A percentile compares a stretch with the other conserved stretches of the same genome.
Evolutionary conservation across 2,888 invertebrate species (phyloP).

Genomic region (Trichopoda pennipes): DNA sequence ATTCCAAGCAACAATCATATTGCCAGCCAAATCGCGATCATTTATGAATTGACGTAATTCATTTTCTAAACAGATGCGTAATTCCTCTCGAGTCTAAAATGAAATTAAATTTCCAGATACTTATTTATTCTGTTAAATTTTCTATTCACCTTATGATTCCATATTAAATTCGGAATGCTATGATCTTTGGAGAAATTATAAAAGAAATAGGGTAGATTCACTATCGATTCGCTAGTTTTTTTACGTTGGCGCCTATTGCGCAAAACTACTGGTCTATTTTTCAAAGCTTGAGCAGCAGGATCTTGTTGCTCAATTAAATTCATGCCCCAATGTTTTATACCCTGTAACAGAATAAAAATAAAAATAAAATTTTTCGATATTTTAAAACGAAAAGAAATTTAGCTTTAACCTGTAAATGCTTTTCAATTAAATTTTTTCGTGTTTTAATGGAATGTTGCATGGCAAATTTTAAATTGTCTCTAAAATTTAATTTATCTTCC

Average conservation of each 20-base stretch:
- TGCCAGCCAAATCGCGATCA: slow-evolving; percentile 93
- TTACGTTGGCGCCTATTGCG: slow-evolving; percentile 89
- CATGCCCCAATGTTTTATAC: slow-evolving; percentile 86
- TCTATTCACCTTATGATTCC: slow-evolving; percentile 95
- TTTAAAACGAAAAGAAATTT: background rate
- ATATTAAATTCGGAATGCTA: slow-evolving; percentile 96
- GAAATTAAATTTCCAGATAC: background rate
- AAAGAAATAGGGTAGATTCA: slow-evolving; percentile 90
- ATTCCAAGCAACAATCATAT: slow-evolving; percentile 96
- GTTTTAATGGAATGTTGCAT: slow-evolving; percentile 88
- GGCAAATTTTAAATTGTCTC: slow-evolving; percentile 97
- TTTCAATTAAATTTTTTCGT: slow-evolving; percentile 89
- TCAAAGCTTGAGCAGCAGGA: slow-evolving; percentile 78
- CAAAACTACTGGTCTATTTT: slow-evolving; percentile 92
- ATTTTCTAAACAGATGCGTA: slow-evolving; percentile 94
- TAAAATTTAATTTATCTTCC: slow-evolving; percentile 87
- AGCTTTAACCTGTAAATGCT: slow-evolving; percentile 87
- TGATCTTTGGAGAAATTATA: slow-evolving; percentile 97
- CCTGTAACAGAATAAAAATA: slow-evolving; percentile 69
- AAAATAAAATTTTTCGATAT: background rate
- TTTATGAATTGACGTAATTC: slow-evolving; percentile 94
- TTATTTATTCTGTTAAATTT: too few species aligned
- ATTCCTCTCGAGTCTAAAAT: slow-evolving; percentile 93
- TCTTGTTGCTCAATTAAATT: slow-evolving; percentile 81
- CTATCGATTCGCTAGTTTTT: slow-evolving; percentile 77